Conservation (phyloP, 2,113 vertebrate genomes). For the Zapornia atra region DNA sequence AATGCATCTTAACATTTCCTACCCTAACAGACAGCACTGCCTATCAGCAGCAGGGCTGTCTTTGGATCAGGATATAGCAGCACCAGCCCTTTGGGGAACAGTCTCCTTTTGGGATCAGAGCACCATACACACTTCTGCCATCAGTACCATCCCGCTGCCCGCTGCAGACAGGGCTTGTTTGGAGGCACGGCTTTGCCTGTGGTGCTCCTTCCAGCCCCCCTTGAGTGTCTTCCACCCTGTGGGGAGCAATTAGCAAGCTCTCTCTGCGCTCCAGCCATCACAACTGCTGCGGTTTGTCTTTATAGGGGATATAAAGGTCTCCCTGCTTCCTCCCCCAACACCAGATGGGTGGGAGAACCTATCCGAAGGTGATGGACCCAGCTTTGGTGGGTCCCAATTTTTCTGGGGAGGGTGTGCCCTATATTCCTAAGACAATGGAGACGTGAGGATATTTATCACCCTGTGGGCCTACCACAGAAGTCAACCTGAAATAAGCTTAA, state of each 20-base stretch:
- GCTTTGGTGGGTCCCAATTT: neutral
- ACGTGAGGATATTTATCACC: neutral
- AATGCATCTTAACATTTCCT: neutral
- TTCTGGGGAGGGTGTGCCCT: neutral
- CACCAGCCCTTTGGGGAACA: neutral
- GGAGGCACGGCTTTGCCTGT: neutral
- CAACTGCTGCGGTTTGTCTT: neutral
- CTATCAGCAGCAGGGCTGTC: neutral
- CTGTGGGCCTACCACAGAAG: neutral
- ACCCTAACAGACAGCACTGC: neutral
- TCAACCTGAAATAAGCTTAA: conserved; percentile 42
- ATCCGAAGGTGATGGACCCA: neutral
- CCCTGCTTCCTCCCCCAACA: neutral
- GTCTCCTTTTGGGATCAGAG: rapidly evolving
- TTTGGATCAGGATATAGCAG: neutral
- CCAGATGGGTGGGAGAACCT: neutral
- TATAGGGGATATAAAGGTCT: neutral
- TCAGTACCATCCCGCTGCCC: neutral
- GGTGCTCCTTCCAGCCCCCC: neutral
- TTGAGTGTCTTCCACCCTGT: neutral
- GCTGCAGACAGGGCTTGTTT: neutral
- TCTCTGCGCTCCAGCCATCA: neutral
- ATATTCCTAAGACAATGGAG: neutral
- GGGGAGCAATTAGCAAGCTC: neutral
- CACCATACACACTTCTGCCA: neutral